Evolutionary conservation across 37 sponge, comb jelly and placozoan species (phyloP).

Genomic region (Halisarca cf. caerulea): DNA sequence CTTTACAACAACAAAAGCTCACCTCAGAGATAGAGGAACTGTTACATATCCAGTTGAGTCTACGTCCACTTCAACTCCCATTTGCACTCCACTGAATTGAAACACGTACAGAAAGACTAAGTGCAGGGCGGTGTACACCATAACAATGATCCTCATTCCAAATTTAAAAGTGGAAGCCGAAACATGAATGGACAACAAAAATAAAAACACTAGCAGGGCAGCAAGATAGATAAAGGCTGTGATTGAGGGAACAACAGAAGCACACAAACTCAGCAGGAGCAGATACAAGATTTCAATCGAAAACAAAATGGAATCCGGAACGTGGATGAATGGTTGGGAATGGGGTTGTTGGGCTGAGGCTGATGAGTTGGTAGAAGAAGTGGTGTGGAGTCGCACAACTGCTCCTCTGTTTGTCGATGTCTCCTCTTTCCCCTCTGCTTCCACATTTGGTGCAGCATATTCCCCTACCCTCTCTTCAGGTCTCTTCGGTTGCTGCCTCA

Average conservation of each 20-base stretch:
- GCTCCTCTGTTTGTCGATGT: no score
- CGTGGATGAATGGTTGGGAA: constrained; percentile 4
- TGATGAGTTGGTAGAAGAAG: background rate
- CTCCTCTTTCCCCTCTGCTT: background rate
- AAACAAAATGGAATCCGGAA: background rate
- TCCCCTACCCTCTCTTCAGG: background rate
- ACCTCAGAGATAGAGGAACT: constrained; percentile 24
- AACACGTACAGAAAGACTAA: constrained; percentile 71
- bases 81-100: constrained; percentile 67
- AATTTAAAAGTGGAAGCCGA: background rate
- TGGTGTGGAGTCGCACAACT: no score
- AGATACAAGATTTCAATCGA: background rate
- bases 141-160: constrained; percentile 19
- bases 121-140: constrained; percentile 61
- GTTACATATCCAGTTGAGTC: constrained; percentile 24
- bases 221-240: constrained; percentile 54
- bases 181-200: constrained; percentile 54
- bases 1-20: no score
- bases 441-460: background rate
- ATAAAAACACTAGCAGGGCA: constrained; percentile 37
- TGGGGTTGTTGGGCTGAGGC: background rate
- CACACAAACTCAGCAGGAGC: background rate
- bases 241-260: constrained; percentile 35
- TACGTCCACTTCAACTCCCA: constrained; percentile 1
- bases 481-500: background rate